Evolutionary conservation across 1,140 invertebrate genomes (phyloP), one percentile per base, ranked within the genome.

Genomic region (Drosophila takahashii): DNA sequence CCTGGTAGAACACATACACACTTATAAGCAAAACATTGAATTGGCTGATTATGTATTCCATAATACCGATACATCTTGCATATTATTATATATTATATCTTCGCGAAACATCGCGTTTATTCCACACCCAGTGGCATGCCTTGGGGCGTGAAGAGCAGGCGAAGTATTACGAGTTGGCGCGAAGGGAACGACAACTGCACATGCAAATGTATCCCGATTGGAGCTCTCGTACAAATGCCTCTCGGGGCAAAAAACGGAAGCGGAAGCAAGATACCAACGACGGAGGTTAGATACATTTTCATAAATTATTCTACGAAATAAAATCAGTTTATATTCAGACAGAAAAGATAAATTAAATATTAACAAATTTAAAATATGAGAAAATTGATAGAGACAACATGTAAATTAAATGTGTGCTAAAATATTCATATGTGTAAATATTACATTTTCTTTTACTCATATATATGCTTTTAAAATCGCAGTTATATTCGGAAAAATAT

Each of bases 161-260:
- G 93, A 99, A 99, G 94, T 99, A 99, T 96, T 99, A 99, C 95
- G 98, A 99, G 93, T 96, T 99, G 96, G 98, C 98, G 89, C 95
- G 97, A 92, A 96, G 98, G 93, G 98, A 99, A 94, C 96, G 98
- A 93, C 98, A 99, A 94, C 95, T 98, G 93, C 98, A 99, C 95
- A 97, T 98, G 96, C 97, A 98, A 95, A 95, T 98, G 93, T 99
- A 99, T 95, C 98, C 98, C 92, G 97, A 98, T 94, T 99, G 99
- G 99, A 98, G 97, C 94, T 97, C 96, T 94, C 98, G 98, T 93
- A 96, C 98, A 94, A 99, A 99, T 95, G 96, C 97, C 94, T 96
- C 97, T 94, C 96, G 97, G 94, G 97, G 96, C 95, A 98, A 99
- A 96, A 99, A 99, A 96, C 98, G 98, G 96, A 99, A 98, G 95